Conservation (phyloP, 2,113 vertebrate species). For the Nothocercus julius region DNA sequence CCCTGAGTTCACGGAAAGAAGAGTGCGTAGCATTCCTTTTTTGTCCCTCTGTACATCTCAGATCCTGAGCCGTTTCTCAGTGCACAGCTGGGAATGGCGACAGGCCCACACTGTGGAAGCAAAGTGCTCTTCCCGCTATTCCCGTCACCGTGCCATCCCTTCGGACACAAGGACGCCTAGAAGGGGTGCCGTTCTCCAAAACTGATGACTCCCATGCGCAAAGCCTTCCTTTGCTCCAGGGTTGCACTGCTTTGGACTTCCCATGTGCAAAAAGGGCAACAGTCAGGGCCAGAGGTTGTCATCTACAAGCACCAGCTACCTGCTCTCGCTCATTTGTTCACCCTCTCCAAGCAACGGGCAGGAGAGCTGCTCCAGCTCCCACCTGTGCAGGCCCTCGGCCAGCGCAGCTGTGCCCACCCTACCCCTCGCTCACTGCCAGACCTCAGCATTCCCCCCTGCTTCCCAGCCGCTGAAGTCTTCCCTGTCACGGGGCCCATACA, state of each 20-base stretch:
- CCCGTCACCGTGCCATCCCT: neutral
- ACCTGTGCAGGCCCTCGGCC: neutral
- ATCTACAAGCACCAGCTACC: neutral
- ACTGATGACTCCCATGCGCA: neutral
- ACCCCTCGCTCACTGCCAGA: rapidly evolving
- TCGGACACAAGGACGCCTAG: neutral
- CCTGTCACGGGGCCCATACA: neutral
- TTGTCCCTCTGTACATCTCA: neutral
- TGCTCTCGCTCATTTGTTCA: neutral
- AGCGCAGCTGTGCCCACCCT: neutral
- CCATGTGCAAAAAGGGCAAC: neutral
- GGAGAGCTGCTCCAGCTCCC: neutral
- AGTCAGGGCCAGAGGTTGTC: neutral
- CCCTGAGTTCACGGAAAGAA: neutral
- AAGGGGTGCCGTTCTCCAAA: neutral
- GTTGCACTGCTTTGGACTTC: neutral
- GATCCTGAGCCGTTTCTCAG: neutral
- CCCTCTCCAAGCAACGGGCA: neutral
- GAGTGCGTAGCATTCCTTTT: neutral
- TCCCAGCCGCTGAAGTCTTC: rapidly evolving
- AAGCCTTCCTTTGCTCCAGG: neutral
- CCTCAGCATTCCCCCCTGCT: neutral
- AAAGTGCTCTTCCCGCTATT: neutral
- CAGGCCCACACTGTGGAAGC: neutral
- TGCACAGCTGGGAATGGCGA: neutral